These are phyloP conservation scores for Heteromurus nitidus DNA, from an alignment of 2,888 invertebrate species.

Conservation along the genomic window DNA sequence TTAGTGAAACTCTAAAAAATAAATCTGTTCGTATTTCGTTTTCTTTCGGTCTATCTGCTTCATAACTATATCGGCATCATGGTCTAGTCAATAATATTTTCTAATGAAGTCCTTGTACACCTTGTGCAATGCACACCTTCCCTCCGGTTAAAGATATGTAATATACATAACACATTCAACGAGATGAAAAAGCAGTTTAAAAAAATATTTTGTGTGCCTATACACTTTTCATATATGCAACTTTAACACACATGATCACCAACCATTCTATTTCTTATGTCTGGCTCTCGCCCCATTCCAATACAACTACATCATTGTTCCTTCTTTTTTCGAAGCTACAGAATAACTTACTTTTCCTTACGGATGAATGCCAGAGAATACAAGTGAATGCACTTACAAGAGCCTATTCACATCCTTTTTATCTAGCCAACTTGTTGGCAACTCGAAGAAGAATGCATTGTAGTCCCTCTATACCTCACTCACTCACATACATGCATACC, in stretches of 20 bases:
- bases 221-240: too few species aligned
- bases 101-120: too few species aligned
- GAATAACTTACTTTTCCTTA: slow-evolving; percentile 33
- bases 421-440: slow-evolving; percentile 6
- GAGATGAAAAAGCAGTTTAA: too few species aligned
- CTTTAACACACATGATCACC: slow-evolving; percentile 1
- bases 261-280: neutral
- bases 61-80: too few species aligned
- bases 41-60: too few species aligned
- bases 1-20: neutral
- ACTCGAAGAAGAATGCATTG: neutral
- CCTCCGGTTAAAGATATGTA: too few species aligned
- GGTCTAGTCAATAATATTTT: too few species aligned
- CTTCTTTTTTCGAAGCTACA: neutral
- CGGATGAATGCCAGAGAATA: slow-evolving; percentile 19
- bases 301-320: neutral
- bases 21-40: neutral
- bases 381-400: slow-evolving; percentile 34
- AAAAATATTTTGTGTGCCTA: too few species aligned
- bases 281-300: neutral
- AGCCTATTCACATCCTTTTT: slow-evolving; percentile 14
- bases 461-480: neutral
- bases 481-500: neutral
- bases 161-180: too few species aligned
- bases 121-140: too few species aligned